Conservation (phyloP, 2,797 vertebrate genomes). For the Pseudotriccus pelzelni region DNA sequence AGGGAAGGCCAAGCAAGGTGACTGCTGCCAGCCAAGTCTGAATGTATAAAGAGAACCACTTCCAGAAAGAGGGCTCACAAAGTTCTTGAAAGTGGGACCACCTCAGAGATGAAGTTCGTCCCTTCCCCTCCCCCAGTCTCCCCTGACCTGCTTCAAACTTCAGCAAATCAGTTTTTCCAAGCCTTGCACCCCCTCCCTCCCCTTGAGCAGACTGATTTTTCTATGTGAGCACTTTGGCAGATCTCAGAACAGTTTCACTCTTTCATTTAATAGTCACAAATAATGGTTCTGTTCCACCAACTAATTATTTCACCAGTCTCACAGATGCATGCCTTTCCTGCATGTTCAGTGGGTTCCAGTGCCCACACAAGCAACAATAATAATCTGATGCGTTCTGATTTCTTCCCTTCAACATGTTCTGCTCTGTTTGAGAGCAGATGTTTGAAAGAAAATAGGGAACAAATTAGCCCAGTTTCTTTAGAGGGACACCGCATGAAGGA, state of each 20-base stretch:
- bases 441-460: not conserved
- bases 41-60: conserved; percentile 74
- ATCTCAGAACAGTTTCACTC: conserved; percentile 38
- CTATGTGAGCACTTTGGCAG: conserved; percentile 60
- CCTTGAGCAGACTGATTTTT: conserved; percentile 62
- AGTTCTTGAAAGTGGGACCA: conserved; percentile 74
- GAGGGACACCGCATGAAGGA: not conserved
- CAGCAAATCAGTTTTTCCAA: conserved; percentile 68
- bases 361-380: not conserved
- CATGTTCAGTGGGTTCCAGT: not conserved
- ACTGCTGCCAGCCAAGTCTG: conserved; percentile 66
- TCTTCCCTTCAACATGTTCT: not conserved
- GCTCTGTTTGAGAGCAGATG: not conserved
- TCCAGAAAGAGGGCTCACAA: conserved; percentile 74
- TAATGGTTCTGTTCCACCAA: conserved; percentile 43
- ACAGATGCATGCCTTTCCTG: conserved; percentile 26
- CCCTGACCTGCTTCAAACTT: conserved; percentile 70
- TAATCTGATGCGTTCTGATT: not conserved
- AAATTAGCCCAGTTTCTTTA: not conserved
- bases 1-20: conserved; percentile 63
- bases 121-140: conserved; percentile 47
- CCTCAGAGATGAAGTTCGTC: conserved; percentile 74
- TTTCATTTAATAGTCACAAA: conserved; percentile 59
- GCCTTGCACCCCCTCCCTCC: not conserved
- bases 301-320: conserved; percentile 58